phyloP scores from a whole-genome alignment of 2,113 vertebrate species.

The Melozone crissalis region DNA sequence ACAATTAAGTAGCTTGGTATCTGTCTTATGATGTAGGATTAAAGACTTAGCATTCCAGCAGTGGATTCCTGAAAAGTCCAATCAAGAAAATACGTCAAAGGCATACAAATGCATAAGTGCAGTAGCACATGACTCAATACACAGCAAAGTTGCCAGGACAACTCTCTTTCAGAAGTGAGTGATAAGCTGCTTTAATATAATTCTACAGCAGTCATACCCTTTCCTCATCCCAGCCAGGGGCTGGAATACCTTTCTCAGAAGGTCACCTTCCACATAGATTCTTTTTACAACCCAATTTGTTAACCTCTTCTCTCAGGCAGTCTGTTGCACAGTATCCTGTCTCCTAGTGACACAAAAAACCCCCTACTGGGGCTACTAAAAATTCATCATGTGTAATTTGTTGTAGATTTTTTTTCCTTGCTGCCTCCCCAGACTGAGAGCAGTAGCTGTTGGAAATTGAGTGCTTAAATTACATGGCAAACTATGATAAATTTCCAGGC shows the following conservation, averaged over 20 bases:
- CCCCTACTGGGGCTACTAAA: background rate
- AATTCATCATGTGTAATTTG: conserved; percentile 23
- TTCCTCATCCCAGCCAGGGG: background rate
- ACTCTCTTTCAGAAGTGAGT: background rate
- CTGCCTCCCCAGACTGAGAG: background rate
- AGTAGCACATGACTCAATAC: background rate
- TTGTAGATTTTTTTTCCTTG: background rate
- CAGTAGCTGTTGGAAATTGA: background rate
- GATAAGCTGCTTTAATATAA: conserved; percentile 29
- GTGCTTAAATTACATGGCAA: conserved; percentile 36
- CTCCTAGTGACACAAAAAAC: background rate
- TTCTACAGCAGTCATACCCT: background rate
- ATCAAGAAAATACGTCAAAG: background rate
- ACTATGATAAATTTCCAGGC: conserved; percentile 26
- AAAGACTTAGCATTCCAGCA: background rate
- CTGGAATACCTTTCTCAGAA: conserved; percentile 32
- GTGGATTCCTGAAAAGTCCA: conserved; percentile 25
- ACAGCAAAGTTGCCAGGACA: conserved; percentile 15
- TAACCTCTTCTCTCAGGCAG: background rate
- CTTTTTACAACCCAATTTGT: background rate
- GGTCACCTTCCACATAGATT: background rate
- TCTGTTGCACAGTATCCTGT: background rate
- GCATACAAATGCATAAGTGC: background rate
- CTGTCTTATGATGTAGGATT: conserved; percentile 28
- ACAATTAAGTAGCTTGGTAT: conserved; percentile 34